Evolutionary conservation across 2,888 invertebrate genomes (phyloP).

Genomic region (Lagria hirta): DNA sequence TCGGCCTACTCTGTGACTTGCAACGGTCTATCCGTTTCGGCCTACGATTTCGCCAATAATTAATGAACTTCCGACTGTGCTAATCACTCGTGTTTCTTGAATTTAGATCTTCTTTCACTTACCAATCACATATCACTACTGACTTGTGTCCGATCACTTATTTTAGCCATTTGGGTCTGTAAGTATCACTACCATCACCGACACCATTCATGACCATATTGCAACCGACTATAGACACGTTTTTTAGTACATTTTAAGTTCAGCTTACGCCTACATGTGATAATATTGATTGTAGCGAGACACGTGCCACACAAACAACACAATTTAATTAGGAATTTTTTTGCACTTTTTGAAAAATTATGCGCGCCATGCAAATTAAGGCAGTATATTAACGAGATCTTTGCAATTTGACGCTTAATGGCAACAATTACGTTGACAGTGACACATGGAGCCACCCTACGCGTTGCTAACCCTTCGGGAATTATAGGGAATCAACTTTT

Average conservation of each 20-base stretch:
- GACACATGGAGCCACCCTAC: slow-evolving; percentile 5
- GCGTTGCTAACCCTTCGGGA: too few species aligned
- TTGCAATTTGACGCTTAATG: slow-evolving; percentile 12
- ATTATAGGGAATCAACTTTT: too few species aligned
- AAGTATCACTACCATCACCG: slow-evolving; percentile 12
- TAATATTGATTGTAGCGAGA: background rate
- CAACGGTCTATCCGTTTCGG: slow-evolving; percentile 35
- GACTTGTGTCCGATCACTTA: slow-evolving; percentile 11
- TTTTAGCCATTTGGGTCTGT: slow-evolving; percentile 12
- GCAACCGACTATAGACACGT: too few species aligned
- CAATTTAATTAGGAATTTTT: background rate
- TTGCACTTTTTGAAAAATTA: too few species aligned
- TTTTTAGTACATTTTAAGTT: background rate
- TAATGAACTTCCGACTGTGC: slow-evolving; percentile 29
- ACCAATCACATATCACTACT: slow-evolving; percentile 7
- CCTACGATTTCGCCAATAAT: slow-evolving; percentile 31
- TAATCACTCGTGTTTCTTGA: slow-evolving; percentile 31
- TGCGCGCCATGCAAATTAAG: too few species aligned
- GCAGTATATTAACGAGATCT: slow-evolving; percentile 5
- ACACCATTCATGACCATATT: too few species aligned
- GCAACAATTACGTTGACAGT: slow-evolving; percentile 12
- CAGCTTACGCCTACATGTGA: too few species aligned
- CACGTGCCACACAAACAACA: background rate
- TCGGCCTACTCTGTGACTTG: slow-evolving; percentile 39
- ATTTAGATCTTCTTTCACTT: slow-evolving; percentile 14